These are phyloP conservation scores for Chrysolina americana DNA, from an alignment of 2,888 invertebrate genomes.

Conservation along the genomic window DNA sequence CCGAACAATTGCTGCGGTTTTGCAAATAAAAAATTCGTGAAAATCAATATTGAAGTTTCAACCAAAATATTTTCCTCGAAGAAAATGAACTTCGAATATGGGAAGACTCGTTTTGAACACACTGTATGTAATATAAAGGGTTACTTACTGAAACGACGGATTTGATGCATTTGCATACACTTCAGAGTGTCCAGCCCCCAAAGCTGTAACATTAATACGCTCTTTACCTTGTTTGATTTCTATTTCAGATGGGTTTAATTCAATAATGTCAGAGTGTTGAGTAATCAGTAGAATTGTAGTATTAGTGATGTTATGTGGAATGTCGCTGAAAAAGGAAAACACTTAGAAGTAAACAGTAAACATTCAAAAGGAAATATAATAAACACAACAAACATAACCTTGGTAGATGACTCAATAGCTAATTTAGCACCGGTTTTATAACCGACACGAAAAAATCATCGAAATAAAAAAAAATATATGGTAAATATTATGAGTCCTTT, in stretches of 20 bases:
- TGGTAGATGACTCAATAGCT: not conserved
- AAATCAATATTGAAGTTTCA: no score
- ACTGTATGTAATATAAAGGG: no score
- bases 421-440: no score
- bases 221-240: conserved; percentile 52
- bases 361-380: not conserved
- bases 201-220: conserved; percentile 74
- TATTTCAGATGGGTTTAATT: conserved; percentile 71
- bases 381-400: not conserved
- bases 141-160: conserved; percentile 65
- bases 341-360: not conserved
- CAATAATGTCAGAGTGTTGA: conserved; percentile 78
- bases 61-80: no score
- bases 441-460: no score
- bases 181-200: conserved; percentile 78
- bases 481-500: not conserved
- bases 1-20: no score
- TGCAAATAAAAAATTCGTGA: no score
- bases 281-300: conserved; percentile 73
- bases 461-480: no score
- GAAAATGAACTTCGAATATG: no score
- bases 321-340: conserved; percentile 25
- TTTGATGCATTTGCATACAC: conserved; percentile 75
- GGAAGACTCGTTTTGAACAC: no score
- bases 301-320: conserved; percentile 13